phyloP scores from a whole-genome alignment of 2,113 vertebrate species.

The Gnathonemus echidnorhynchus region DNA sequence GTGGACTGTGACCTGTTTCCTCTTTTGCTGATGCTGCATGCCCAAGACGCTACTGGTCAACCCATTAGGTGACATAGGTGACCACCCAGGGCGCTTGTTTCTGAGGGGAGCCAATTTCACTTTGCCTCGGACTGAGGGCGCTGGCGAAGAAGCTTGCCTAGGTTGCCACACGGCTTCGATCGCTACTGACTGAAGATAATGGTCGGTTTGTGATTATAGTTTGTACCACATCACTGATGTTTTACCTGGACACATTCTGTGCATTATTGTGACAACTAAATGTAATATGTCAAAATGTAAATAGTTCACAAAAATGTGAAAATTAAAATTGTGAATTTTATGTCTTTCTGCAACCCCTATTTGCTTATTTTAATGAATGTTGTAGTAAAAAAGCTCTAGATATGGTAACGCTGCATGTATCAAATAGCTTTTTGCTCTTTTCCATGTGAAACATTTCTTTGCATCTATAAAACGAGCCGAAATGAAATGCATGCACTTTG shows the following conservation, averaged over 20 bases:
- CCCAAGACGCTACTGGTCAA: neutral
- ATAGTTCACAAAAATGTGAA: neutral
- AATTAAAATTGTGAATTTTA: neutral
- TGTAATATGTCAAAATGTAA: neutral
- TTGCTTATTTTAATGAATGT: neutral
- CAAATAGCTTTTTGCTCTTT: neutral
- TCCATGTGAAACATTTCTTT: neutral
- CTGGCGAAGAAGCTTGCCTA: neutral
- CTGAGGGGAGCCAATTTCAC: neutral
- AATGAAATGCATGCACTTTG: neutral
- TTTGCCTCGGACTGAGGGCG: neutral
- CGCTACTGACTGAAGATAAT: neutral
- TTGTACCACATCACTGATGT: neutral
- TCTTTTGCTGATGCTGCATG: neutral
- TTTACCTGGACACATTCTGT: neutral
- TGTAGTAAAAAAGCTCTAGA: neutral
- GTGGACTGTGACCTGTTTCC: neutral
- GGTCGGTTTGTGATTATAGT: neutral
- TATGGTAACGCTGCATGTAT: neutral
- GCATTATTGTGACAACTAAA: neutral
- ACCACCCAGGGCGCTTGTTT: neutral
- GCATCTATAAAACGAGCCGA: neutral
- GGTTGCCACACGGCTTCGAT: neutral
- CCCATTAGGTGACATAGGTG: neutral
- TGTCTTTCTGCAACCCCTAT: neutral